Evolutionary conservation across 2,888 invertebrate genomes (phyloP).

Genomic region (Aspidiotus rigidus): DNA sequence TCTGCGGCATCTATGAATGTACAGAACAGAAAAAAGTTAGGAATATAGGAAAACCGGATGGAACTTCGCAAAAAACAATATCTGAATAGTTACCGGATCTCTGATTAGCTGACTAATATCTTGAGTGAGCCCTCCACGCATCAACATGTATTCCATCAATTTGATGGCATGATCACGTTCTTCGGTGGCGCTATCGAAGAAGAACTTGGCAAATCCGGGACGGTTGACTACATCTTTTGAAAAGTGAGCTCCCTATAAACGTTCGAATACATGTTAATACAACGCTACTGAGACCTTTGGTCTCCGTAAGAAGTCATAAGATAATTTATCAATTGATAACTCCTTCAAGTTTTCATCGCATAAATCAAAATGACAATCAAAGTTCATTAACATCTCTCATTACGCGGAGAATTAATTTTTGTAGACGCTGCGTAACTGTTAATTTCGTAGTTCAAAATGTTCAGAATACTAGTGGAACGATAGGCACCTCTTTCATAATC

Average conservation of each 20-base stretch:
- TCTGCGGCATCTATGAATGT: slow-evolving; percentile 40
- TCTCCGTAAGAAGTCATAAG: no score
- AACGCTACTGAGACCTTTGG: no score
- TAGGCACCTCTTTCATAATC: no score
- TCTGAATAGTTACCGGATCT: slow-evolving; percentile 41
- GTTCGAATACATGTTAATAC: no score
- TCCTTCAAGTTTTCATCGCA: no score
- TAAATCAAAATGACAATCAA: no score
- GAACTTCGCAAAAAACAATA: neutral
- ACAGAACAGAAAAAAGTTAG: slow-evolving; percentile 18
- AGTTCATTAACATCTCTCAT: no score
- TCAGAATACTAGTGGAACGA: no score
- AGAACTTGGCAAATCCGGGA: slow-evolving; percentile 78
- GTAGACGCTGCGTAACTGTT: no score
- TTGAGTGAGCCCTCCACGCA: slow-evolving; percentile 67
- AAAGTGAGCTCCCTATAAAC: slow-evolving; percentile 62
- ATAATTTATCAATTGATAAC: no score
- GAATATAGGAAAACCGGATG: neutral
- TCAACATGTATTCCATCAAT: slow-evolving; percentile 75
- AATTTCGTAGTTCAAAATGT: no score
- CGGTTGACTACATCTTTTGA: slow-evolving; percentile 65
- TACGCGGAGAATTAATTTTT: no score
- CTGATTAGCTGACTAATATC: slow-evolving; percentile 53
- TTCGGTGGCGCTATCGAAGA: slow-evolving; percentile 73
- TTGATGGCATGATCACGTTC: slow-evolving; percentile 83